A percentile compares a stretch with the other conserved stretches of the same genome.
Evolutionary conservation across 2,797 vertebrate genomes (phyloP).

Genomic region (Synaphobranchus kaupii): DNA sequence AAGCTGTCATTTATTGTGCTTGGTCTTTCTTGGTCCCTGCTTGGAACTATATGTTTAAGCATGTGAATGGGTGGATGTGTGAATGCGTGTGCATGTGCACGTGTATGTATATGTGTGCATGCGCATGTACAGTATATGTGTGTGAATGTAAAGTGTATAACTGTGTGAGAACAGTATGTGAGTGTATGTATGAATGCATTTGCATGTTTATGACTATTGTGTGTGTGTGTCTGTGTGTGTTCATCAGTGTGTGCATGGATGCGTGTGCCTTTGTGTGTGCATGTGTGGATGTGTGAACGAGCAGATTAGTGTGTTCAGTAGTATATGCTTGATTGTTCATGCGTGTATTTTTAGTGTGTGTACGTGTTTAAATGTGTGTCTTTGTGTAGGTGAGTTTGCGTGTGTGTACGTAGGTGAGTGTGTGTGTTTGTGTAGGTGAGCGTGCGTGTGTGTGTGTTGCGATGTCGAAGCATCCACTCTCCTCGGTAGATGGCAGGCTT

Average conservation of each 20-base stretch:
- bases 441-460: constrained; percentile 28
- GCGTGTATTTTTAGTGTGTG: constrained; percentile 43
- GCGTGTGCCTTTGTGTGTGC: constrained; percentile 33
- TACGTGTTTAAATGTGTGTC: constrained; percentile 27
- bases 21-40: background rate
- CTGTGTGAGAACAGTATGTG: background rate
- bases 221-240: background rate
- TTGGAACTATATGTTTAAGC: background rate
- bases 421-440: constrained; percentile 33
- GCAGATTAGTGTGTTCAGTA: background rate
- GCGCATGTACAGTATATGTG: too few relatives aligned
- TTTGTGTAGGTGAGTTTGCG: background rate
- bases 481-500: constrained; percentile 63
- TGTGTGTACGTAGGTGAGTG: constrained; percentile 29
- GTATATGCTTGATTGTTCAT: background rate
- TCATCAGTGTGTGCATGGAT: constrained; percentile 45
- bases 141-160: too few relatives aligned
- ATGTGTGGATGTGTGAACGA: background rate
- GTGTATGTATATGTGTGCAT: background rate
- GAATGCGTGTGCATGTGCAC: background rate
- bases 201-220: background rate
- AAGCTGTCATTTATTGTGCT: constrained; percentile 1
- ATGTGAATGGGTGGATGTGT: background rate
- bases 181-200: background rate
- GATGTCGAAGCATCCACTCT: background rate